Evolutionary conservation across 1,140 invertebrate species (phyloP), one percentile per base, ranked within the genome.

Genomic region (Saccostrea glomerata): DNA sequence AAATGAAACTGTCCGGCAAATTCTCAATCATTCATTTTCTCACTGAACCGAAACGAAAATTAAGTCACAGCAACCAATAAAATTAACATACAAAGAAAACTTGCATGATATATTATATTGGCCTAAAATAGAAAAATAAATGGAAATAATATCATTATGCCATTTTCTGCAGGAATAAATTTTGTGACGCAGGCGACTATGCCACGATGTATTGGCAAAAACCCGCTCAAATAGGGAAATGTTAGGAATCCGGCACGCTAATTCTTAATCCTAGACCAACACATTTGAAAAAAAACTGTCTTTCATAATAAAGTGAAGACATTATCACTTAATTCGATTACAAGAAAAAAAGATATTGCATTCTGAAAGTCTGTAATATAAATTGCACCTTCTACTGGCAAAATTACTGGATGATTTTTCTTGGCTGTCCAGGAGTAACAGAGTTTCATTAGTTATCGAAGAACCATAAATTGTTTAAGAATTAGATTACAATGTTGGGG

Each of bases 261-360:
- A 77, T 77, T 77, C 70, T 36, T 15, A 36, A 77, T 30, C 70
- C 70, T 77, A 77, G 23, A 77, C 70, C 70, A 77, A 77, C 70
- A 77, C 7, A 77, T 77, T 36, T 25, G 15, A 17, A 36, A 77
- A 66, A 66, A 66, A 77, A 25, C 25, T 77, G 70, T 30, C 70
- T 77, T 77, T 77, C 70, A 77, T 77, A 77, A 77, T 77, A 77
- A 77, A 77, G 70, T 77, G 70, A 77, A 77, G 25, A 77, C 70
- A 77, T 77, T 77, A 77, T 77, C 70, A 77, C 70, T 77, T 77
- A 77, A 77, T 77, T 77, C 23, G 70, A 77, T 77, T 77, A 77
- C 23, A 77, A 77, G 70, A 15, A 77, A 77, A 77, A 77, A 77
- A 77, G 70, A 77, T 77, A 77, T 77, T 77, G 23, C 25, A 77